A percentile compares a stretch with the other conserved stretches of the same genome.
phyloP scores from a whole-genome alignment of 1,140 invertebrate species.

The Nephila pilipes region DNA sequence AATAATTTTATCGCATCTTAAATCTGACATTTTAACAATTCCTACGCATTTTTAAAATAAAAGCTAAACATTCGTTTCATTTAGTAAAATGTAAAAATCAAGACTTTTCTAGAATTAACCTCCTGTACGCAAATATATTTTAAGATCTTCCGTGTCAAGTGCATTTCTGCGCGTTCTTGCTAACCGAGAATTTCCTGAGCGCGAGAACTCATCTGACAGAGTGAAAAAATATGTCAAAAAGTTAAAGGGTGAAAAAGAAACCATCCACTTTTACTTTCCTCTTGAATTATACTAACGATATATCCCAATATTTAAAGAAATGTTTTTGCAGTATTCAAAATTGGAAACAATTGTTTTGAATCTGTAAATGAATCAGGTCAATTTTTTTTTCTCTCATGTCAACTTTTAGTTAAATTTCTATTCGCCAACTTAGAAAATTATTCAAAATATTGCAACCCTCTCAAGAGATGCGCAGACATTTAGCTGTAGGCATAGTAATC shows the following conservation, averaged over 20 bases:
- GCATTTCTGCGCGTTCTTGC: not conserved
- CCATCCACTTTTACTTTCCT: not conserved
- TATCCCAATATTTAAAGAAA: not conserved
- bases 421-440: slow-evolving; percentile 55
- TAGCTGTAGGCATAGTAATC: slow-evolving; percentile 41
- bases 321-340: not conserved
- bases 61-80: not conserved
- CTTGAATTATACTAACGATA: not conserved
- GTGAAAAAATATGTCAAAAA: not conserved
- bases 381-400: not conserved
- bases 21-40: not conserved
- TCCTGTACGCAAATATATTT: not conserved
- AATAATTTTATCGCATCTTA: not conserved
- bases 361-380: not conserved
- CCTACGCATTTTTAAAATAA: not conserved
- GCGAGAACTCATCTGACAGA: not conserved
- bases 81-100: not conserved
- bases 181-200: not conserved
- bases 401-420: not conserved
- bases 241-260: not conserved
- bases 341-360: not conserved
- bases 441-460: slow-evolving; percentile 61
- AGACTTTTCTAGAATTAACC: not conserved
- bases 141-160: not conserved
- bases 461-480: slow-evolving; percentile 8